Evolutionary conservation across 2,113 vertebrate species (phyloP), one percentile per base, ranked within the genome.

Genomic region (Malurus elegans): DNA sequence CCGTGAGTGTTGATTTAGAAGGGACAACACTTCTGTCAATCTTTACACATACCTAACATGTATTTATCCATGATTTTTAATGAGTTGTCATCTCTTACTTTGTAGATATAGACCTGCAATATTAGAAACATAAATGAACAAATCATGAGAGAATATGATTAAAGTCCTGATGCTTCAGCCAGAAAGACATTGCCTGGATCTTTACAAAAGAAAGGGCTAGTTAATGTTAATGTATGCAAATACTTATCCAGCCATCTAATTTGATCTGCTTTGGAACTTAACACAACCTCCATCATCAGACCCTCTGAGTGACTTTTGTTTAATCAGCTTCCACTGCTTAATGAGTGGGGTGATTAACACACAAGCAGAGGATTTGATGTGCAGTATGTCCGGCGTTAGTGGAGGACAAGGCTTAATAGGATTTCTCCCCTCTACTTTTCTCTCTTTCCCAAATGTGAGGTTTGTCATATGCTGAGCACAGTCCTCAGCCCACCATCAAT

Each of bases 181-280:
- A 64, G 90, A 42, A 84, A 88, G 51, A 64, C 14, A 44, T 38
- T 93, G 72, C 47, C 48, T 56, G 23, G 15, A 21, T 86, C 36
- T 76, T 86, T 74, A 67, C 18, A 93, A 88, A 62, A 47, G 45
- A 88, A 90, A 90, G 53, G 85, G 45, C 28, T 84, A 78, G 85
- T 66, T 97, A 83, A 92, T 80, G 84, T 89, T 93, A 90, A 94
- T 86, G 31, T 86, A 90, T 94, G 64, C 81, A 95, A 94, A 89
- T 85, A 88, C 90, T 92, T 96, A 91, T 72, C 91, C 78, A 92
- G 50, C 74, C 90, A 94, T 82, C 89, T 96, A 94, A 92, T 94
- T 89, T 82, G 61, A 94, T 89, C 66, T 91, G 45, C 54, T 91
- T 79, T 92, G 65, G 42, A 95, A 89, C 40, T 91, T 79, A 81